A percentile compares a stretch with the other conserved stretches of the same genome.
phyloP scores from a whole-genome alignment of 2,888 invertebrate genomes.

The Julus scanicus region DNA sequence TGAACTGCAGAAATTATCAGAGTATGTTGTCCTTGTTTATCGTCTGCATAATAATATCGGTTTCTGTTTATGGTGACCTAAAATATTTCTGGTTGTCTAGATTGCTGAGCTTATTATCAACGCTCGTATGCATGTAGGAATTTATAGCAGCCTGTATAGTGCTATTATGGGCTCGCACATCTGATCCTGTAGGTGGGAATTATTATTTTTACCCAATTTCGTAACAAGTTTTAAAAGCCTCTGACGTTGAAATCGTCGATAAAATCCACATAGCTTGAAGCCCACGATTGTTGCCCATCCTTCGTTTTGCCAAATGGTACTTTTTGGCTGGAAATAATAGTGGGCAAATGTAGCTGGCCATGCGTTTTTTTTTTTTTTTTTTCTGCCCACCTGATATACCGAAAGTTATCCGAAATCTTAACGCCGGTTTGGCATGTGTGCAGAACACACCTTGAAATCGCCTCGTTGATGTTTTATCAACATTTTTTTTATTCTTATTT shows the following conservation, averaged over 20 bases:
- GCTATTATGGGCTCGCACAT: background rate
- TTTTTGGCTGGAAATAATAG: background rate
- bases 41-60: background rate
- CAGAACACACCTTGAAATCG: background rate
- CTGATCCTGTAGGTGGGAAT: background rate
- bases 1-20: background rate
- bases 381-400: background rate
- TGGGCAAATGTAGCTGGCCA: conserved; percentile 5
- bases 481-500: background rate
- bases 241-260: conserved; percentile 4
- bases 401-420: background rate
- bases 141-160: background rate
- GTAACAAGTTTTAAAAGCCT: background rate
- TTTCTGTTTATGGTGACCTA: background rate
- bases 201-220: conserved; percentile 5
- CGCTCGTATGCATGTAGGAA: background rate
- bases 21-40: background rate
- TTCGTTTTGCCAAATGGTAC: background rate
- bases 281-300: conserved; percentile 22
- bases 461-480: background rate
- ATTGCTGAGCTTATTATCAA: background rate
- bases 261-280: background rate
- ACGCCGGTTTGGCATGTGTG: background rate
- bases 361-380: background rate
- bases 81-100: background rate